These are phyloP conservation scores for Ptychodera flava DNA, from an alignment of 35 echinoderm and acorn worm species.

Conservation along the genomic window DNA sequence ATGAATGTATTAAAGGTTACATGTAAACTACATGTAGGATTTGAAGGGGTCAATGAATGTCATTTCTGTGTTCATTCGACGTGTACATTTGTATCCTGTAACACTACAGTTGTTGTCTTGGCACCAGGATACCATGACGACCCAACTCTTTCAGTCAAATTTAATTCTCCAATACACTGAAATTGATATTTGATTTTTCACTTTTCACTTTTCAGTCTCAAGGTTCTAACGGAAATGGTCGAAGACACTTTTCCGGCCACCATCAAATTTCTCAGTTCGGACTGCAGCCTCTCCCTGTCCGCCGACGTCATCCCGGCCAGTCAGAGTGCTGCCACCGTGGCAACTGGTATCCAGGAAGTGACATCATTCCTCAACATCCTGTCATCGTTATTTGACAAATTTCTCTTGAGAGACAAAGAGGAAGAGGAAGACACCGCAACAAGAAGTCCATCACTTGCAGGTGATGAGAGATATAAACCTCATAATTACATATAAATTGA, in stretches of 20 bases:
- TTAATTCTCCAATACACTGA: no score
- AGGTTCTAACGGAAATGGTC: conserved; percentile 59
- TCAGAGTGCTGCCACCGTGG: not conserved
- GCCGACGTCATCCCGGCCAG: conserved; percentile 16
- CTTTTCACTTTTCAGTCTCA: conserved; percentile 43
- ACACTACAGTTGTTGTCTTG: no score
- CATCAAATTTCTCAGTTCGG: conserved; percentile 56
- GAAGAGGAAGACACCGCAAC: not conserved
- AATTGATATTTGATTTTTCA: no score
- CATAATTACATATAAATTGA: no score
- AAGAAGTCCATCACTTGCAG: not conserved
- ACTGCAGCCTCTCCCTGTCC: conserved; percentile 39
- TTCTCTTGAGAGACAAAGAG: conserved; percentile 42
- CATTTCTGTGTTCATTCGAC: no score
- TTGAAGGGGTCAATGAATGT: no score
- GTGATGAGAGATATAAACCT: not conserved
- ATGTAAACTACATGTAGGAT: no score
- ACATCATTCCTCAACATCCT: conserved; percentile 69
- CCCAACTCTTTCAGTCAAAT: no score
- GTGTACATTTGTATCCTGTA: no score
- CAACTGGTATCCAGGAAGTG: conserved; percentile 53
- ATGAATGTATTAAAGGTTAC: no score
- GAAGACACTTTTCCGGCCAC: conserved; percentile 60
- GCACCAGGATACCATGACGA: no score
- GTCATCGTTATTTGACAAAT: conserved; percentile 61